These are phyloP conservation scores for Branchipolynoe longqiensis DNA, from an alignment of 2,888 invertebrate genomes.

Conservation along the genomic window DNA sequence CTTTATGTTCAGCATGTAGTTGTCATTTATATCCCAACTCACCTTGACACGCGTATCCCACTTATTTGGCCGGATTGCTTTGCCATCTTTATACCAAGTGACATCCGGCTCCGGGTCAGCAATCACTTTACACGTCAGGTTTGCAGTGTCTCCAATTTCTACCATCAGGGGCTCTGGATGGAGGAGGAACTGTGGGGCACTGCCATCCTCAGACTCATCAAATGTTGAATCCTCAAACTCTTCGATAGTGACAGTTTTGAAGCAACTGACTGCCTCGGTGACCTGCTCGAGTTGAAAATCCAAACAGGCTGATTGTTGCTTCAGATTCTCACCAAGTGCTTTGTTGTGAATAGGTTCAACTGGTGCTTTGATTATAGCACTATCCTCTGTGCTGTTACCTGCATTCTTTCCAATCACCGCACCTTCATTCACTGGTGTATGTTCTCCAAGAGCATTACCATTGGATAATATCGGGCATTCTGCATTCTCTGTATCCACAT, in stretches of 20 bases:
- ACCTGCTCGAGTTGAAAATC: neutral
- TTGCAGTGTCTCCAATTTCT: neutral
- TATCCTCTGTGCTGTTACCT: no score
- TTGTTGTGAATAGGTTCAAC: no score
- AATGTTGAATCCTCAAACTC: neutral
- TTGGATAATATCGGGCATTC: no score
- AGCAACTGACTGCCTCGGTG: neutral
- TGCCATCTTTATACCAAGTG: slow-evolving; percentile 76
- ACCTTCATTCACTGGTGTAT: no score
- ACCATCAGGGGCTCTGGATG: neutral
- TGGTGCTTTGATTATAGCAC: no score
- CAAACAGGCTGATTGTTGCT: no score
- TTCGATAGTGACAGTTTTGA: neutral
- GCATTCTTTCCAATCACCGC: no score
- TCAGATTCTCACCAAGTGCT: no score
- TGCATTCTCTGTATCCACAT: no score
- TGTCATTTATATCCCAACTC: slow-evolving; percentile 60
- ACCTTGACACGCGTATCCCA: slow-evolving; percentile 45
- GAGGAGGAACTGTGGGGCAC: neutral
- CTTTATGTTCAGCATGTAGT: neutral
- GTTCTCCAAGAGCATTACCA: no score
- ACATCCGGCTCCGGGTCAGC: slow-evolving; percentile 71
- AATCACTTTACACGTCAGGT: neutral
- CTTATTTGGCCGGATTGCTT: slow-evolving; percentile 65
- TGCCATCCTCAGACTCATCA: slow-evolving; percentile 5